Percentiles rank a stretch among this genome's conserved stretches.
phyloP scores from a whole-genome alignment of 2,888 invertebrate genomes.

The Itoplectis maculator region DNA sequence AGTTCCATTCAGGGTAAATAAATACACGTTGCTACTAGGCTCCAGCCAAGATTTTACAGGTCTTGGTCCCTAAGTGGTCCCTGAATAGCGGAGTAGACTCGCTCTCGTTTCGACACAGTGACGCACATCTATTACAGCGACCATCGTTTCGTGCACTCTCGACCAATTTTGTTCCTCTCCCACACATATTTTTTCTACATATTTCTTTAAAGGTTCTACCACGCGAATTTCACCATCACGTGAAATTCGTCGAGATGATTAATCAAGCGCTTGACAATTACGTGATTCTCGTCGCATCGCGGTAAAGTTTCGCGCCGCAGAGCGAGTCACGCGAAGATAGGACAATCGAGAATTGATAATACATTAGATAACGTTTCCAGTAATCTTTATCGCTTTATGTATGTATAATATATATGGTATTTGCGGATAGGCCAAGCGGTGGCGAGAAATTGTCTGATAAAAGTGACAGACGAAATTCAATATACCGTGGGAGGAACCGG shows the following conservation, averaged over 20 bases:
- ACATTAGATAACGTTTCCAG: conserved; percentile 19
- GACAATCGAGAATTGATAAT: conserved; percentile 51
- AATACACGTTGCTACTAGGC: too few relatives aligned
- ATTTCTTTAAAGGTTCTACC: not conserved
- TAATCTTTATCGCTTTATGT: conserved; percentile 13
- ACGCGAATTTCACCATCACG: not conserved
- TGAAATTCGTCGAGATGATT: conserved; percentile 23
- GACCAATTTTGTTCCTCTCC: not conserved
- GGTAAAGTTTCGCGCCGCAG: conserved; percentile 21
- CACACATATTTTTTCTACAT: not conserved
- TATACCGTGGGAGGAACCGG: conserved; percentile 63
- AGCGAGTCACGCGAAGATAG: conserved; percentile 1
- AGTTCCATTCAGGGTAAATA: too few relatives aligned
- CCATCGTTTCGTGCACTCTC: not conserved
- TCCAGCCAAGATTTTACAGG: not conserved
- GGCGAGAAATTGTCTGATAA: conserved; percentile 60
- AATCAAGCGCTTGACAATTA: conserved; percentile 30
- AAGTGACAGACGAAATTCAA: conserved; percentile 61
- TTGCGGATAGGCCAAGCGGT: conserved; percentile 12
- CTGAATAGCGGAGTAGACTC: not conserved
- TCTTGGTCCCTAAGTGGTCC: not conserved
- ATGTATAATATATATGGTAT: conserved; percentile 24
- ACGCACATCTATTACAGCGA: not conserved
- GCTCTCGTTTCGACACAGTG: not conserved
- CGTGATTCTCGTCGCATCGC: conserved; percentile 3